Percentiles rank a stretch among this genome's conserved stretches.
These are phyloP conservation scores for Grammomys surdaster DNA, from an alignment of 2,113 vertebrate genomes.

Conservation along the genomic window DNA sequence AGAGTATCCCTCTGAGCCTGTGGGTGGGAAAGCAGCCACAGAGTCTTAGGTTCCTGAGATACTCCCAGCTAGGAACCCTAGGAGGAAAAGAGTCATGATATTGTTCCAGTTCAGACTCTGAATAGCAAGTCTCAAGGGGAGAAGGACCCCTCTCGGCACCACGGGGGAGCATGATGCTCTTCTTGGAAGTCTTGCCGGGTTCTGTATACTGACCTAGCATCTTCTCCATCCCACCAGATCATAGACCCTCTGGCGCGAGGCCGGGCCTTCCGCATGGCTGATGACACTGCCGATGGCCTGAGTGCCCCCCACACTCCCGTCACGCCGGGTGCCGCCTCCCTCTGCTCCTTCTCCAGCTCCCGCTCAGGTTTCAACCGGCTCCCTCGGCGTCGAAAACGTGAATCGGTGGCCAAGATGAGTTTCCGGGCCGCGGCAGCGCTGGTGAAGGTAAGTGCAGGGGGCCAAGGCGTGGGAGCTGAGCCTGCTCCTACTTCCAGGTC, in stretches of 20 bases:
- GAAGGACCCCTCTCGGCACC: background rate
- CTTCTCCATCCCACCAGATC: constrained; percentile 88
- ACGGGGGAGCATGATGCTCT: background rate
- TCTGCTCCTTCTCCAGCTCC: constrained; percentile 98
- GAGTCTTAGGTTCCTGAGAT: background rate
- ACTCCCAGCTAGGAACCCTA: background rate
- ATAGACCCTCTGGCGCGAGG: constrained; percentile 97
- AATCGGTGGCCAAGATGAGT: constrained; percentile 99
- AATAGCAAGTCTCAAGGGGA: background rate
- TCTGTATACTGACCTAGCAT: constrained; percentile 14
- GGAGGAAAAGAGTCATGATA: background rate
- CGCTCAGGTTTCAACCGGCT: constrained; percentile 96
- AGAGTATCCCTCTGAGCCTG: background rate
- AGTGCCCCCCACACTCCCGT: constrained; percentile 96
- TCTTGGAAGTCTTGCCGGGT: background rate
- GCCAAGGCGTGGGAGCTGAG: accelerated
- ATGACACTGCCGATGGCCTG: constrained; percentile 94
- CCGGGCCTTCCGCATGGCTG: constrained; percentile 96
- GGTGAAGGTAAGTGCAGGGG: constrained; percentile 88
- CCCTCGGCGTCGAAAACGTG: constrained; percentile 95
- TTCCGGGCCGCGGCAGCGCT: constrained; percentile 96
- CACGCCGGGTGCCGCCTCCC: constrained; percentile 94
- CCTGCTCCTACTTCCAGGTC: background rate
- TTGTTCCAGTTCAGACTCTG: too few species aligned
- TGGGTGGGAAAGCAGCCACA: background rate